Base-by-base conservation (phyloP, 2,888 invertebrate genomes). In the Prostheceraeus crozeri region DNA sequence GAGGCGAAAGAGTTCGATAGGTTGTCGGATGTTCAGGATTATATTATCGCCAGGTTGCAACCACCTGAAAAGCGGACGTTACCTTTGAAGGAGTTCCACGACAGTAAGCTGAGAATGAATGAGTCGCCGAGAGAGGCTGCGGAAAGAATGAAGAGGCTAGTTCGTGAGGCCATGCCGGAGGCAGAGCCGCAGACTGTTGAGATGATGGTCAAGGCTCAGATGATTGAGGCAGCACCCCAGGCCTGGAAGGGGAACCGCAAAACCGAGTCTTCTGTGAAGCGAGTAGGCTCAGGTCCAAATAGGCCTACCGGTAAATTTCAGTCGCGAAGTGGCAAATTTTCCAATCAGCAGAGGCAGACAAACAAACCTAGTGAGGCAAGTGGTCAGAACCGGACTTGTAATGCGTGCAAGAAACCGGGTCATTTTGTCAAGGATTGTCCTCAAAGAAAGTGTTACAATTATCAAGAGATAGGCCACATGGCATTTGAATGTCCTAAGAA, bases 11-110 rank as follows among this genome's bases (percentile, higher is more conserved):
- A 14, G 19, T n/a, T 40, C 16, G 16, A 8, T 6, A 40, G 14
- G 8, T 10, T 40, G 6, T 14, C 6, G 8, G 40, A 40, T 10
- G 16, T 40, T 40, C 14, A 40, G 16, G 14, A 4, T 10, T 14
- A 40, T 6, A n/a, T 23, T 16, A 40, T 40, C 6, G 19, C 6
- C 6, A 40, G 19, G 40, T 40, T 40, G 19, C 40, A 8, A n/a
- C 40, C 40, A 8, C 40, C 40, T 16, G 40, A 40, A 14, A 40
- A 40, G 40, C 40, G 40, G 19, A 40, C 40, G 19, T 4, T 40
- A 4, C 14, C 40, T 4, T n/a, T 40, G 8, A 40, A 40, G 40
- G 40, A 40, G 16, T 14, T 40, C 14, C 40, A 40, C n/a, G 40
- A 40, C 40, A 8, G 8, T 4, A 40, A 19, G 19, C 6, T 40